A percentile compares a stretch with the other conserved stretches of the same genome.
phyloP scores from a whole-genome alignment of 2,113 vertebrate genomes.

The Paraplagusia blochii region DNA sequence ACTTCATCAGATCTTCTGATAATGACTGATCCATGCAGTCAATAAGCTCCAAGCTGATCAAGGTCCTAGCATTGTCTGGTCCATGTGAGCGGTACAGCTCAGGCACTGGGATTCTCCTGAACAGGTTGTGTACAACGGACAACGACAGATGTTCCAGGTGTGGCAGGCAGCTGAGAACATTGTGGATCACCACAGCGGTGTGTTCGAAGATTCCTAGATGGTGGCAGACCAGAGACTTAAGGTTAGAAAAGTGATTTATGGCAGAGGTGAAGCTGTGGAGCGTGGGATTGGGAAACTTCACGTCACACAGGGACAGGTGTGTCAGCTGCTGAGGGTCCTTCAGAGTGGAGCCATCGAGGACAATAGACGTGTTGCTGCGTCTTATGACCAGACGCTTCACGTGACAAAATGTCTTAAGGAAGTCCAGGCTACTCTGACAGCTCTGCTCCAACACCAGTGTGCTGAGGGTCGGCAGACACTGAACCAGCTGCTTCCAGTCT shows the following conservation, averaged over 20 bases:
- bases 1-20: conserved; percentile 15
- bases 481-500: conserved; percentile 28
- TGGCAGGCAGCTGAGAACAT: conserved; percentile 28
- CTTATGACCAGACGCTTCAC: conserved; percentile 47
- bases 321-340: conserved; percentile 39
- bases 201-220: background rate
- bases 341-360: background rate
- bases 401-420: conserved; percentile 22
- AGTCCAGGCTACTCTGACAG: background rate
- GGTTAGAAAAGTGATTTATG: conserved; percentile 31
- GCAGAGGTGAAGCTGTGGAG: background rate
- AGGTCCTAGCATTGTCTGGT: background rate
- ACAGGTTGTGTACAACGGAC: background rate
- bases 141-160: conserved; percentile 53
- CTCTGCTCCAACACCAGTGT: conserved; percentile 23
- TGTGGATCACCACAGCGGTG: background rate
- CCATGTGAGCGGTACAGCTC: background rate
- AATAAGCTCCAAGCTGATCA: conserved; percentile 59
- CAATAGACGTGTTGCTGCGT: background rate
- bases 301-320: conserved; percentile 48
- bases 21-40: conserved; percentile 15
- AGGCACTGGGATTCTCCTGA: rapidly evolving
- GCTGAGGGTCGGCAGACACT: conserved; percentile 37
- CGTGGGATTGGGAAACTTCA: background rate
- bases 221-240: conserved; percentile 50